These are phyloP conservation scores for Steatocranus sp. DNA, from an alignment of 2,797 vertebrate species.

Conservation along the genomic window DNA sequence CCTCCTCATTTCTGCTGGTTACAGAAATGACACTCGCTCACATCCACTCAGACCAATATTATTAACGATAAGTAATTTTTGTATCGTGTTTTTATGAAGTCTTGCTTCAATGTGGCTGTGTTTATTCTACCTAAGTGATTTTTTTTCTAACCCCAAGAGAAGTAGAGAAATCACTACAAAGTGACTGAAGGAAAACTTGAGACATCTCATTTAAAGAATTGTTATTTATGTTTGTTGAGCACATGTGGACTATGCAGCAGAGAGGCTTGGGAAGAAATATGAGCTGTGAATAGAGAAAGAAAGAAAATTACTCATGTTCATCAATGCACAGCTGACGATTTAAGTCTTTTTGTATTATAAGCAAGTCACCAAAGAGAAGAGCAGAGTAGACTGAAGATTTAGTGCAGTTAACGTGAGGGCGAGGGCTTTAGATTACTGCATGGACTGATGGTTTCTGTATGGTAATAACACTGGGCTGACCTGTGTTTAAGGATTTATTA, in stretches of 20 bases:
- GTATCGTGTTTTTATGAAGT: background rate
- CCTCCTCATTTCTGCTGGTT: constrained; percentile 72
- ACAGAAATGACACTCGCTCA: constrained; percentile 58
- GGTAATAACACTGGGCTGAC: constrained; percentile 42
- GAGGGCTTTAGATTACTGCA: constrained; percentile 13
- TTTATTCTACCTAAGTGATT: background rate
- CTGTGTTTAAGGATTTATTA: constrained; percentile 39
- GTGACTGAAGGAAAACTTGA: constrained; percentile 25
- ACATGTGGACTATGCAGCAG: constrained; percentile 49
- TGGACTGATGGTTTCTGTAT: constrained; percentile 15
- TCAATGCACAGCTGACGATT: constrained; percentile 28
- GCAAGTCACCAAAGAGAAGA: constrained; percentile 58
- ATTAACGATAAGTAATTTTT: background rate
- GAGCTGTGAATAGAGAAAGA: constrained; percentile 7
- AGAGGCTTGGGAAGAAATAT: constrained; percentile 19
- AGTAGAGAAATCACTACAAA: constrained; percentile 17
- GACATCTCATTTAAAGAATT: background rate
- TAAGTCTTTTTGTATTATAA: constrained; percentile 23
- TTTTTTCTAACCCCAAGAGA: background rate
- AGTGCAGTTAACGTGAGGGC: background rate
- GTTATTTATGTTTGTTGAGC: constrained; percentile 7
- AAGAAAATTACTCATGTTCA: constrained; percentile 1
- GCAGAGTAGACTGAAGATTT: background rate
- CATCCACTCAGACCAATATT: constrained; percentile 56
- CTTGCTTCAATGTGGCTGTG: background rate